Evolutionary conservation across 2,888 invertebrate genomes (phyloP), one percentile per base, ranked within the genome.

Genomic region (Peribatodes rhomboidaria): DNA sequence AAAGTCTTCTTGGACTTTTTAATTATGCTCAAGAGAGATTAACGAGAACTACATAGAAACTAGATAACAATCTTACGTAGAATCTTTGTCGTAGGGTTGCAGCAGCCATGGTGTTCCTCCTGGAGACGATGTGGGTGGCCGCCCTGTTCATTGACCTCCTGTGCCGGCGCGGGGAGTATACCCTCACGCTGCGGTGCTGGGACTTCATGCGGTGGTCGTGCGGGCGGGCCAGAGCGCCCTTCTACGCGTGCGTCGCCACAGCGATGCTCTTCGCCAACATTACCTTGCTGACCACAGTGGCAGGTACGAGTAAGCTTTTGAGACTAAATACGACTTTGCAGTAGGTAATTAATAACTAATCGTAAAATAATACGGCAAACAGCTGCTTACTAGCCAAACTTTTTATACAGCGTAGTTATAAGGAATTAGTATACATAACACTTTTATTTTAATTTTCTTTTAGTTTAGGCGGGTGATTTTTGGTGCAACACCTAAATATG

Each of bases 111-210:
- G 85, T 93, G 4, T 78, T 93, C n/a, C 70, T 92, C 7, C 69
- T 93, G 67, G 93, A 93, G 78, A 93, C 92, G 31, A 93, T 93
- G 93, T 93, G 93, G 93, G 93, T 92, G 41, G 87, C 82, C 8
- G 93, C 92, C 0, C 64, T 93, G 2, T 93, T 93, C 75, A 88
- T 93, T 64, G 93, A 93, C 77, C 79, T 93, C 18, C 78, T 93
- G 9, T 90, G 90, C 57, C 86, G 93, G 0, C 82, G 91, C 0
- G 93, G 93, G 8, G 92, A 93, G 61, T 93, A 93, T 76, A 88
- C 92, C 0, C 67, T 92, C 55, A 81, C 87, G 1, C 77, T 93
- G 14, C 82, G 93, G 0, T 93, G 93, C 67, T 93, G 93, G 93
- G 93, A 93, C 78, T 91, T 92, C 81, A 75, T 82, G 73, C 78